phyloP scores from a whole-genome alignment of 2,888 invertebrate genomes.

The Ceraclea dissimilis region DNA sequence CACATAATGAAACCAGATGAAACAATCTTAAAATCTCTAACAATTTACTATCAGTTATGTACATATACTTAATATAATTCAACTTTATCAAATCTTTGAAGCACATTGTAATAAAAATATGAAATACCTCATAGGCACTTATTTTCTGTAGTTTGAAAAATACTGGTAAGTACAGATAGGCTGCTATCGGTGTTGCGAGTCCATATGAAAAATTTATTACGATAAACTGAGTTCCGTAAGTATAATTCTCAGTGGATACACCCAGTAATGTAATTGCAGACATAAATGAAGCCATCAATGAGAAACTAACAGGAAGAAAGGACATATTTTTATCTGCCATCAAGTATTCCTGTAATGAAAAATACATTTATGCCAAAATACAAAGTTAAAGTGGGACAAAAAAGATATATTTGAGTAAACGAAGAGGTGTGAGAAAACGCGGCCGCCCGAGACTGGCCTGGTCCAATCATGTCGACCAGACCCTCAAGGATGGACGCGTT shows the following conservation, averaged over 20 bases:
- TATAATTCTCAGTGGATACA: conserved; percentile 80
- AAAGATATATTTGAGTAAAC: too few species aligned
- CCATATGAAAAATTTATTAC: conserved; percentile 70
- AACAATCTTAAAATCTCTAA: too few species aligned
- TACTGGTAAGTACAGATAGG: conserved; percentile 73
- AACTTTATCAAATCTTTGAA: too few species aligned
- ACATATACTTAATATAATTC: too few species aligned
- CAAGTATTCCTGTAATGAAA: conserved; percentile 64
- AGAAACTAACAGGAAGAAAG: conserved; percentile 74
- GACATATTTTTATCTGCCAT: conserved; percentile 76
- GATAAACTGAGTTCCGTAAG: conserved; percentile 72
- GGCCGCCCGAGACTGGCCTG: too few species aligned
- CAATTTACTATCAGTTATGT: too few species aligned
- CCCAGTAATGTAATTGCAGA: conserved; percentile 86
- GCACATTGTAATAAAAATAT: too few species aligned
- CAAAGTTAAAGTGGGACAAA: too few species aligned
- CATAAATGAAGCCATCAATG: conserved; percentile 91
- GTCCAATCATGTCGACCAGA: too few species aligned
- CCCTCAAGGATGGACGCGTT: too few species aligned
- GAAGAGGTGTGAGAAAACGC: too few species aligned
- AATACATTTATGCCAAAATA: background rate
- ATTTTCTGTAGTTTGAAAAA: conserved; percentile 76
- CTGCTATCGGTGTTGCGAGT: conserved; percentile 69
- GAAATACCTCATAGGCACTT: conserved; percentile 86
- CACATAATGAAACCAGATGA: too few species aligned